Conservation (phyloP, 2,888 invertebrate species). For the Leptopilina drosophilae region DNA sequence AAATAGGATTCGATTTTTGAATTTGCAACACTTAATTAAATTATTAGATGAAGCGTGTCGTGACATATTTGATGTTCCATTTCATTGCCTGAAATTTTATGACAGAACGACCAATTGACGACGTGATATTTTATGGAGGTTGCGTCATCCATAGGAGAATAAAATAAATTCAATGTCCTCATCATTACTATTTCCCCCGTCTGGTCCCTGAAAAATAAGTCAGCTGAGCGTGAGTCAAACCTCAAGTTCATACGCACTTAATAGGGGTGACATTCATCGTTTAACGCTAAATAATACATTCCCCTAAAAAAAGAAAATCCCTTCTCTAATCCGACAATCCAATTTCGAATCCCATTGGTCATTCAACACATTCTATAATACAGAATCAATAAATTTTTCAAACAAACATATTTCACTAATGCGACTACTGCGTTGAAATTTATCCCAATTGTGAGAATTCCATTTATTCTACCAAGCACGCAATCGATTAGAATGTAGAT, state of each 20-base stretch:
- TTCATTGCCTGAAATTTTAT: too few species aligned
- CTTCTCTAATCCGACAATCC: neutral
- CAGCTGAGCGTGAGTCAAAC: conserved; percentile 49
- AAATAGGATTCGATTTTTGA: too few species aligned
- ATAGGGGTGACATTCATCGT: conserved; percentile 5
- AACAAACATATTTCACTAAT: conserved; percentile 1
- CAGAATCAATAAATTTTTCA: too few species aligned
- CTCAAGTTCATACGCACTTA: neutral
- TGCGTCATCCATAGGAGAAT: neutral
- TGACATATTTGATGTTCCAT: too few species aligned
- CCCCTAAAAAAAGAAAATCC: neutral
- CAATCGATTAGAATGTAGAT: too few species aligned
- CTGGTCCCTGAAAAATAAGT: conserved; percentile 40
- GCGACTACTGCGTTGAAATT: neutral
- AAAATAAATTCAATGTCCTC: conserved; percentile 50
- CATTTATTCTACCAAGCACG: neutral
- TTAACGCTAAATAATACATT: conserved; percentile 9
- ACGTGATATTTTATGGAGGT: too few species aligned
- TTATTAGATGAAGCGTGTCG: too few species aligned
- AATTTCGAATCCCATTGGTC: conserved; percentile 11
- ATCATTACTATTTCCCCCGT: conserved; percentile 45
- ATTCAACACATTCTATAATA: neutral
- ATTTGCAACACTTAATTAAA: too few species aligned
- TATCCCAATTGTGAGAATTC: neutral
- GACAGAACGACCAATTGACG: too few species aligned